These are phyloP conservation scores for Enteromius thamalakanensis DNA, from an alignment of 2,797 vertebrate genomes.

Conservation along the genomic window DNA sequence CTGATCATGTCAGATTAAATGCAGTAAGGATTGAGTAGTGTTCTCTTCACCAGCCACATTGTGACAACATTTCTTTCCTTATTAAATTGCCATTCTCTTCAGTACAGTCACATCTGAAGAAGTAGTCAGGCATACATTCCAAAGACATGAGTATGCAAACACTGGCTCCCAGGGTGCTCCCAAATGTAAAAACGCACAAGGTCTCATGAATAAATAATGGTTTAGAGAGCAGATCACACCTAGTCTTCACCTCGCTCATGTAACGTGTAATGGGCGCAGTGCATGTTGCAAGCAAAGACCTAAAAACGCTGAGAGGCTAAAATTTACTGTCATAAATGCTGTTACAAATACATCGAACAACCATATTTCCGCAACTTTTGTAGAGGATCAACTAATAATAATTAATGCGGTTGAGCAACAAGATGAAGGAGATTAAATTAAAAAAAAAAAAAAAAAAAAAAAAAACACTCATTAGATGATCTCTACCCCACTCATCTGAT, in stretches of 20 bases:
- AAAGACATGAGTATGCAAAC: background rate
- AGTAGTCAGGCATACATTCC: background rate
- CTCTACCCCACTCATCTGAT: background rate
- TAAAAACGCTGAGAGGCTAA: background rate
- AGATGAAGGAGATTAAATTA: conserved; percentile 4
- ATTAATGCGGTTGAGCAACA: background rate
- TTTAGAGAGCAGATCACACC: conserved; percentile 18
- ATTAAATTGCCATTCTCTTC: background rate
- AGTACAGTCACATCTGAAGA: conserved; percentile 10
- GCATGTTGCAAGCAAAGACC: background rate
- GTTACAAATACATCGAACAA: background rate
- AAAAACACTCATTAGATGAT: background rate
- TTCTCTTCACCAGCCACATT: background rate
- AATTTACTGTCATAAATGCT: background rate
- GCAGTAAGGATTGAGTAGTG: background rate
- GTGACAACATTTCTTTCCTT: background rate
- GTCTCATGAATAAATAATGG: conserved; percentile 48
- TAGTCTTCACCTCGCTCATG: background rate
- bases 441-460: background rate
- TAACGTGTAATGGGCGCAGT: background rate
- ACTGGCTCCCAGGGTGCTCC: background rate
- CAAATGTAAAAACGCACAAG: conserved; percentile 27
- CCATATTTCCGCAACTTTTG: background rate
- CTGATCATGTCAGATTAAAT: conserved; percentile 9
- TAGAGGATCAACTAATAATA: conserved; percentile 16